phyloP scores from a whole-genome alignment of 2,888 invertebrate species.

The Amaurobius ferox region DNA sequence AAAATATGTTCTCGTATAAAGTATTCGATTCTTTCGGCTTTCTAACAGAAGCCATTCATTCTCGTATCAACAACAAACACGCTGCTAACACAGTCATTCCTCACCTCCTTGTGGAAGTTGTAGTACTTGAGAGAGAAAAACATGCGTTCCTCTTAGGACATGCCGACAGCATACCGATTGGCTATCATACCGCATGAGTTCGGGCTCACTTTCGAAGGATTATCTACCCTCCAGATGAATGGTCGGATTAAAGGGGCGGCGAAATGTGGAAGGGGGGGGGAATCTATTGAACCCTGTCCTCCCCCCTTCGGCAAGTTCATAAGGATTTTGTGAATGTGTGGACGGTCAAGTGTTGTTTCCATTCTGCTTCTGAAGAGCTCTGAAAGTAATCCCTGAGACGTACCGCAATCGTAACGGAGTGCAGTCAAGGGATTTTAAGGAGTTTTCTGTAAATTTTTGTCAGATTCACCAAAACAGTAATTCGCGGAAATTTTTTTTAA shows the following conservation, averaged over 20 bases:
- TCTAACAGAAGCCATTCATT: not conserved
- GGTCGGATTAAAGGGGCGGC: constrained; percentile 37
- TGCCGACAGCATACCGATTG: constrained; percentile 23
- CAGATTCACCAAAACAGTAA: too few species aligned
- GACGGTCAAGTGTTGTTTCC: constrained; percentile 16
- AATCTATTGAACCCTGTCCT: not conserved
- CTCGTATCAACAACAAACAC: constrained; percentile 13
- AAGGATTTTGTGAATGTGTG: constrained; percentile 52
- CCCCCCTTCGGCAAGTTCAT: constrained; percentile 51
- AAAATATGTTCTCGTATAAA: not conserved
- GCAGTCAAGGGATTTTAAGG: too few species aligned
- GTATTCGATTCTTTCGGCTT: not conserved
- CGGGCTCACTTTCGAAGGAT: constrained; percentile 29
- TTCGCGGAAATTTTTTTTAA: too few species aligned
- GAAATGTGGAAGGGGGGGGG: not conserved
- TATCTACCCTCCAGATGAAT: constrained; percentile 27
- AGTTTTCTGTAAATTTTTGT: too few species aligned
- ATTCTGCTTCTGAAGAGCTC: not conserved
- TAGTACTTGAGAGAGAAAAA: too few species aligned
- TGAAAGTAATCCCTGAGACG: not conserved
- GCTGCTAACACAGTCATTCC: not conserved
- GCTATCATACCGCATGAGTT: constrained; percentile 16
- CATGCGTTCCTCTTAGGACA: not conserved
- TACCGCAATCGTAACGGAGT: too few species aligned
- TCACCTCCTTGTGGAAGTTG: not conserved